phyloP scores from a whole-genome alignment of 2,888 invertebrate species.

The Ormyrus rosae region DNA sequence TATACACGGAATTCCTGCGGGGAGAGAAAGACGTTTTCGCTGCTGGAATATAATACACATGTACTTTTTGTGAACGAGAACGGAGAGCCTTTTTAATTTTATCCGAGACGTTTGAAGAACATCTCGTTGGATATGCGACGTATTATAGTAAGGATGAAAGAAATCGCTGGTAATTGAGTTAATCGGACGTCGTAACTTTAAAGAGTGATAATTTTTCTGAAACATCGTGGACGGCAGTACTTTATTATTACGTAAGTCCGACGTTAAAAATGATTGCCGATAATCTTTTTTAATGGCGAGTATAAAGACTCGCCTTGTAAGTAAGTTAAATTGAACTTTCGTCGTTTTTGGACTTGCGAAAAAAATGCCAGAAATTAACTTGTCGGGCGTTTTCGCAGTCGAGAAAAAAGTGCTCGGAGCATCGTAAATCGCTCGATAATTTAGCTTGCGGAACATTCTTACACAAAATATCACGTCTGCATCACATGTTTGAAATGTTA shows the following conservation, averaged over 20 bases:
- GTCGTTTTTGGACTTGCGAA: not conserved
- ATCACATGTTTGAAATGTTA: too few species aligned
- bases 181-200: not conserved
- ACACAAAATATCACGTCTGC: too few species aligned
- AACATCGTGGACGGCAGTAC: not conserved
- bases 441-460: too few species aligned
- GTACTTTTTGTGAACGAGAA: too few species aligned
- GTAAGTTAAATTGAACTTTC: not conserved
- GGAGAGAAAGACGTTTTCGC: too few species aligned
- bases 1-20: too few species aligned
- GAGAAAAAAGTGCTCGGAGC: not conserved
- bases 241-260: not conserved
- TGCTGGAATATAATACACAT: too few species aligned
- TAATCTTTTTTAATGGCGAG: conserved; percentile 1
- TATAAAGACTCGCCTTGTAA: conserved; percentile 9
- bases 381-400: not conserved
- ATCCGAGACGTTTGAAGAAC: too few species aligned
- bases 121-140: too few species aligned
- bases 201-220: not conserved
- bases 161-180: not conserved
- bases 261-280: conserved; percentile 10
- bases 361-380: conserved; percentile 9
- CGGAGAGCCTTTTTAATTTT: too few species aligned
- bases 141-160: too few species aligned
- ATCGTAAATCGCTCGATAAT: not conserved